Evolutionary conservation across 92 coral and sea anemone genomes (phyloP).

Genomic region (Umimayanthus chanpuru): DNA sequence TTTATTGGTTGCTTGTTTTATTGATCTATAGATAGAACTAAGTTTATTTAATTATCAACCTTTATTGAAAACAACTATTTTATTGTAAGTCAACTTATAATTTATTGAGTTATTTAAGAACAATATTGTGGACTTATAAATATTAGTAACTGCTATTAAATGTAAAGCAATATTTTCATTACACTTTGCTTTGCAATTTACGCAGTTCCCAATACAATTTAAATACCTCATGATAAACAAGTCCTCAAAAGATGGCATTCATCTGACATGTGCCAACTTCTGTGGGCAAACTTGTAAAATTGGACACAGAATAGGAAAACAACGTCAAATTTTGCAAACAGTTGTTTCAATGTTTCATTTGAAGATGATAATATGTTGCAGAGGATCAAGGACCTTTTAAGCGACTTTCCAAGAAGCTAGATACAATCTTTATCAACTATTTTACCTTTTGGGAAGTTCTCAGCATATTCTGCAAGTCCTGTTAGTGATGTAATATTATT

Average conservation of each 20-base stretch:
- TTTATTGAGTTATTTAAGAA: neutral
- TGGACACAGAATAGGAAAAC: too few species aligned
- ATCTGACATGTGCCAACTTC: too few species aligned
- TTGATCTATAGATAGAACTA: neutral
- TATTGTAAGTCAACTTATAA: neutral
- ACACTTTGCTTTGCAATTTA: constrained; percentile 13
- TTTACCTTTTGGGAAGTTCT: constrained; percentile 26
- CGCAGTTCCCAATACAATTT: neutral
- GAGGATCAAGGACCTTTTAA: neutral
- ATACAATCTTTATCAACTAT: neutral
- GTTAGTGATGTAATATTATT: constrained; percentile 14
- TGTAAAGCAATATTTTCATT: constrained; percentile 1
- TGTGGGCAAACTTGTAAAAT: too few species aligned
- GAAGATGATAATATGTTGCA: too few species aligned
- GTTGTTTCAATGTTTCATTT: too few species aligned
- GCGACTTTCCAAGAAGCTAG: neutral
- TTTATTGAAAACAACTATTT: constrained; percentile 17
- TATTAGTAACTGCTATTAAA: neutral
- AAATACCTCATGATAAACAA: neutral
- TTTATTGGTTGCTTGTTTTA: neutral
- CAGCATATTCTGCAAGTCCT: constrained; percentile 34
- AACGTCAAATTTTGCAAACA: too few species aligned
- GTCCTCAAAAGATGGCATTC: too few species aligned
- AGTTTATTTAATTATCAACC: constrained; percentile 6
- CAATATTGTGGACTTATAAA: neutral